These are phyloP conservation scores for Ecliptopera silaceata DNA, from an alignment of 2,888 invertebrate genomes.

Conservation along the genomic window DNA sequence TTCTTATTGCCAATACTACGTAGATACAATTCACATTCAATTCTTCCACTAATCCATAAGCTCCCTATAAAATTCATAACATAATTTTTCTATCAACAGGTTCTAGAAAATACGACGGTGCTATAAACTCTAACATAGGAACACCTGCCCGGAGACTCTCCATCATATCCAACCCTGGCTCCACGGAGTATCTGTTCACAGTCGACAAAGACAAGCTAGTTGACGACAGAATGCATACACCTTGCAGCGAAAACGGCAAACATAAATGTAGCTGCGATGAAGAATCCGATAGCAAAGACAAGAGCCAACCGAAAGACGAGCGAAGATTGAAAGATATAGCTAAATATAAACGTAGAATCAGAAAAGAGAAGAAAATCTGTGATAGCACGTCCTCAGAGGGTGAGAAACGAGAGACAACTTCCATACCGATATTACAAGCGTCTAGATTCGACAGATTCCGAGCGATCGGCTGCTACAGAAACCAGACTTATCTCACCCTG, in stretches of 20 bases:
- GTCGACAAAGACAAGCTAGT: constrained; percentile 60
- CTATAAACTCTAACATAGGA: constrained; percentile 42
- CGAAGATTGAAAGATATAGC: constrained; percentile 73
- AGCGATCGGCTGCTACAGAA: constrained; percentile 75
- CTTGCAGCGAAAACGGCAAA: constrained; percentile 89
- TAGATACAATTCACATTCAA: too few species aligned
- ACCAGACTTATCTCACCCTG: constrained; percentile 73
- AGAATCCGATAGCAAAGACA: constrained; percentile 82
- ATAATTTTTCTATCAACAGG: constrained; percentile 25
- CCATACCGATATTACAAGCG: constrained; percentile 78
- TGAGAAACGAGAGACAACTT: constrained; percentile 69
- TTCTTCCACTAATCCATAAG: too few species aligned
- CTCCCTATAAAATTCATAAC: background rate
- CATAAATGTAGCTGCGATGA: constrained; percentile 90
- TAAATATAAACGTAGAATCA: constrained; percentile 70
- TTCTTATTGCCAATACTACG: too few species aligned
- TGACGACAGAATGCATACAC: constrained; percentile 88
- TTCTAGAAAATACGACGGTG: constrained; percentile 51
- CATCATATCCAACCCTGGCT: constrained; percentile 38
- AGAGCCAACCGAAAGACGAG: constrained; percentile 65
- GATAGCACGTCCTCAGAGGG: constrained; percentile 77
- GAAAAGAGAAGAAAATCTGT: constrained; percentile 71
- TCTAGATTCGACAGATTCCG: constrained; percentile 74
- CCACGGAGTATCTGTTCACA: constrained; percentile 33
- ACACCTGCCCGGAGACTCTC: constrained; percentile 47